Percentiles rank a stretch among this genome's conserved stretches.
phyloP scores from a whole-genome alignment of 2,797 vertebrate species.

The Syndactyla subalaris region DNA sequence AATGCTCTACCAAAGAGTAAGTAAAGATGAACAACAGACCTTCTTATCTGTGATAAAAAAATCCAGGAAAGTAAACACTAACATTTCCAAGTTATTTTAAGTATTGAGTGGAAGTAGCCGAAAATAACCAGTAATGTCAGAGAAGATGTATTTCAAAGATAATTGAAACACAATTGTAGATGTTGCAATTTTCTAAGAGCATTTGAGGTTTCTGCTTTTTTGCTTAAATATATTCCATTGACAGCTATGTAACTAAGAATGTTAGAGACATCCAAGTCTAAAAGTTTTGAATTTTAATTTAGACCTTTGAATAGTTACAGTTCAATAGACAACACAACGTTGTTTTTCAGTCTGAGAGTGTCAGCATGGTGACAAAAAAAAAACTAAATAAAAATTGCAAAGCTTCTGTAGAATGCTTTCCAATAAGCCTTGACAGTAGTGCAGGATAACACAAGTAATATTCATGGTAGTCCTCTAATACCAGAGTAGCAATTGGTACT shows the following conservation, averaged over 20 bases:
- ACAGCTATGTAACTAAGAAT: background rate
- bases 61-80: background rate
- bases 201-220: background rate
- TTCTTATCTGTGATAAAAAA: background rate
- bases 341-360: background rate
- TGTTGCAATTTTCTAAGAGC: background rate
- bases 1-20: background rate
- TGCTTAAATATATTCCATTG: background rate
- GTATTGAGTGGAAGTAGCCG: background rate
- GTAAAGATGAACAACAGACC: background rate
- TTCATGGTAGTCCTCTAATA: background rate
- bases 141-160: background rate
- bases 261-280: background rate
- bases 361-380: background rate
- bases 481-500: background rate
- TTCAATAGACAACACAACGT: background rate
- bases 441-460: background rate
- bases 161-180: background rate
- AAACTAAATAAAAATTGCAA: background rate
- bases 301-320: background rate
- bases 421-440: background rate
- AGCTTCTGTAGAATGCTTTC: background rate
- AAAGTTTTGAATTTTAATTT: background rate
- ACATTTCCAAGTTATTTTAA: background rate
- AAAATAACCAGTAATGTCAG: background rate